These are phyloP conservation scores for Pollenia angustigena DNA, from an alignment of 2,888 invertebrate genomes.

Conservation along the genomic window DNA sequence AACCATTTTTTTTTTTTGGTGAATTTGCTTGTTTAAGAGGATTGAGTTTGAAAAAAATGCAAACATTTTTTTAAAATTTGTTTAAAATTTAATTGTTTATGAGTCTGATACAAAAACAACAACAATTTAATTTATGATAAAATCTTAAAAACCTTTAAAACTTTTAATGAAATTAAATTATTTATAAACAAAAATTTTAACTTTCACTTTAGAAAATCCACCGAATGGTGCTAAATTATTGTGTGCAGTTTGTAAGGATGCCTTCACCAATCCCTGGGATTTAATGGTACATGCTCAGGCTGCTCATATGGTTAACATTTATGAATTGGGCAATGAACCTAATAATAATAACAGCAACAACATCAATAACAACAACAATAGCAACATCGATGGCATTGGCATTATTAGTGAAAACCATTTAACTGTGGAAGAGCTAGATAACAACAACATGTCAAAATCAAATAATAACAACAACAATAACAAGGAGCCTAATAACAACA, in stretches of 20 bases:
- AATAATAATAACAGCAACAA: constrained; percentile 74
- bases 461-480: constrained; percentile 78
- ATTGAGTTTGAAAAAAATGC: neutral
- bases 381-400: constrained; percentile 40
- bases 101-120: constrained; percentile 57
- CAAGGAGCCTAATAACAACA: constrained; percentile 67
- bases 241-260: constrained; percentile 88
- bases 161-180: neutral
- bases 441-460: constrained; percentile 75
- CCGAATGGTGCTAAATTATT: constrained; percentile 85
- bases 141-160: neutral
- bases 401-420: constrained; percentile 60
- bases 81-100: constrained; percentile 81
- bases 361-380: constrained; percentile 71
- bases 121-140: constrained; percentile 7
- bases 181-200: neutral
- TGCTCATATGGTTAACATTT: constrained; percentile 89
- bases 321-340: constrained; percentile 86
- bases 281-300: constrained; percentile 89
- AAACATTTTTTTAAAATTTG: constrained; percentile 73
- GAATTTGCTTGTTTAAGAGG: neutral
- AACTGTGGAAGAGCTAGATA: constrained; percentile 69
- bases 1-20: constrained; percentile 3
- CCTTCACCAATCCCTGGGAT: constrained; percentile 88
- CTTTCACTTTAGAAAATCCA: constrained; percentile 80